Base-by-base conservation (phyloP, 2,113 vertebrate species). In the Hippocampus mohnikei region DNA sequence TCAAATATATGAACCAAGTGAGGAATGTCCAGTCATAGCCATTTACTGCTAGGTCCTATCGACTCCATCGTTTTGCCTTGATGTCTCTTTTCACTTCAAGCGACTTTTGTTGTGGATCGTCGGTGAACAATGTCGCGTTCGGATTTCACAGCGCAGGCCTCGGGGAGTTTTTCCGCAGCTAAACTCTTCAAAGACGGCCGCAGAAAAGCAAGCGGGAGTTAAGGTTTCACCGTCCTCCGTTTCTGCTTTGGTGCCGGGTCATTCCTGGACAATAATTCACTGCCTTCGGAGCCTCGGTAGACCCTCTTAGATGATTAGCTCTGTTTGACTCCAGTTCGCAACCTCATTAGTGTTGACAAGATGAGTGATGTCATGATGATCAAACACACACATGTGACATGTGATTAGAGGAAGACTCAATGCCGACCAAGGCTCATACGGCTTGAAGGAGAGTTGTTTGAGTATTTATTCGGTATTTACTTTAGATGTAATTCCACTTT, bases 141-240 rank as follows among this genome's bases (percentile, higher is more conserved):
- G 37, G 33, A 81, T 88, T 81, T 89, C 80, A 82, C 67, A 67
- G 40, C 27, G 21, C 0, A 0, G 40, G 65, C 81, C 72, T 77
- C 44, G 0, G 77, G 78, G 74, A 27, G 67, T 56, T 74, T 77
- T 65, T 44, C n/a, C 65, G 70, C 61, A 40, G 12, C 12, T 48
- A n/a, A 40, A 72, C 71, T 81, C 79, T 74, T 80, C 59, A 81
- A 62, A 81, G 64, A 73, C 64, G 15, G 56, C 74, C 42, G 0
- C 15, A 69, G 41, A 65, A 83, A 77, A 70, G 62, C 48, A 63
- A 87, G 72, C 46, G 46, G 59, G 62, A 50, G 71, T 67, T 88
- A 64, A 76, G 61, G 70, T 86, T 80, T 62, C 67, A 71, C 33
- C 21, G 67, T 66, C 55, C 73, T 25, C 4, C 12, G 0, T 27